phyloP scores from a whole-genome alignment of 2,797 vertebrate species.

The Chromis chromis region DNA sequence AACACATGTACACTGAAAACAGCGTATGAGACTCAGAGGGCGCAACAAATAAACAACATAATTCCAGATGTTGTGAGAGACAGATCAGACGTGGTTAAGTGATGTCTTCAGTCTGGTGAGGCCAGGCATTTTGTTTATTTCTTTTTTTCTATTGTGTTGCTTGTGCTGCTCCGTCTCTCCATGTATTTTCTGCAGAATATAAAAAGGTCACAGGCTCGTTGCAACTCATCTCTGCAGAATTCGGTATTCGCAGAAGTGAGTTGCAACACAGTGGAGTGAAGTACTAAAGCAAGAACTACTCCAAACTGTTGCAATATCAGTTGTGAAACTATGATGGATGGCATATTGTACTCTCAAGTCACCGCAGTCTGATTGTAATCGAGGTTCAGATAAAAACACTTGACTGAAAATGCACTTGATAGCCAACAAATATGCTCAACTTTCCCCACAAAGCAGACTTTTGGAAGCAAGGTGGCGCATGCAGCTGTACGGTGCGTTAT shows the following conservation, averaged over 20 bases:
- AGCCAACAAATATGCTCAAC: neutral
- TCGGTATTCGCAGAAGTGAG: constrained; percentile 33
- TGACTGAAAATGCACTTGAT: too few species aligned
- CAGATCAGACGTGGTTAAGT: constrained; percentile 17
- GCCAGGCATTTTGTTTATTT: constrained; percentile 1
- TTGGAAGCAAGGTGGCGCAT: neutral
- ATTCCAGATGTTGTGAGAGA: constrained; percentile 36
- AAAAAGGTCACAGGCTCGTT: constrained; percentile 55
- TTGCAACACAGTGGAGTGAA: constrained; percentile 26
- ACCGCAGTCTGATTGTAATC: constrained; percentile 38
- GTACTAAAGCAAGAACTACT: constrained; percentile 30
- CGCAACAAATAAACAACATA: constrained; percentile 27
- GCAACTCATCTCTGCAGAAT: constrained; percentile 34
- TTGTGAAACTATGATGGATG: constrained; percentile 69
- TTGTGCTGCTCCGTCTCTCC: neutral
- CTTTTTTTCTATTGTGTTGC: constrained; percentile 3
- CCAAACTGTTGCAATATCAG: constrained; percentile 33
- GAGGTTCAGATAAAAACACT: constrained; percentile 27
- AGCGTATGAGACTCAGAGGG: constrained; percentile 27
- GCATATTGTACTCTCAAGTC: constrained; percentile 45
- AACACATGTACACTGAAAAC: constrained; percentile 28
- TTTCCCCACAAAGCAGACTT: neutral
- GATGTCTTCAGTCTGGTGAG: constrained; percentile 9
- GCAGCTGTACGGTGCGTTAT: constrained; percentile 8
- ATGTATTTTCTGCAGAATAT: constrained; percentile 45